Conservation (phyloP, 2,888 invertebrate species). For the Pollenia labialis region DNA sequence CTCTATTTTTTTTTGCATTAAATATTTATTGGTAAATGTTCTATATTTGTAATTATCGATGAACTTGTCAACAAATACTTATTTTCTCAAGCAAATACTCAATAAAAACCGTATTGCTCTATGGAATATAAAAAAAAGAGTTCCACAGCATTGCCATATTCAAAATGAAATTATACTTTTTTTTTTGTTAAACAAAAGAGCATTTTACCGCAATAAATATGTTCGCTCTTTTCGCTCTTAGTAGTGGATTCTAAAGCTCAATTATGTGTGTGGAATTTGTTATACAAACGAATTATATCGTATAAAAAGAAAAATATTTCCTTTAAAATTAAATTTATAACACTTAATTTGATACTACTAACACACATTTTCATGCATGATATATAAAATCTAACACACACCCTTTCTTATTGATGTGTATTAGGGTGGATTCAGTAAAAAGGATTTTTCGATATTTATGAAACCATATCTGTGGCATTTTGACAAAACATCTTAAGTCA, state of each 20-base stretch:
- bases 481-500: too few species aligned
- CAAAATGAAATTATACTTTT: neutral
- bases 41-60: neutral
- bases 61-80: slow-evolving; percentile 27
- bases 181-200: neutral
- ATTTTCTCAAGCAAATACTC: slow-evolving; percentile 2
- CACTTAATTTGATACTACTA: slow-evolving; percentile 63
- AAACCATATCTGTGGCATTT: too few species aligned
- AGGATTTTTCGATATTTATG: too few species aligned
- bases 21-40: neutral
- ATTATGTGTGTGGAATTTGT: slow-evolving; percentile 26
- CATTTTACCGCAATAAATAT: neutral
- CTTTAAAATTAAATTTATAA: slow-evolving; percentile 2
- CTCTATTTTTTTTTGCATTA: neutral
- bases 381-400: slow-evolving; percentile 16
- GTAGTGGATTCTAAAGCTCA: slow-evolving; percentile 7
- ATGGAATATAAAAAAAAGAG: neutral
- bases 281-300: neutral
- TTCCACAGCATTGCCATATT: slow-evolving; percentile 56
- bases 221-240: slow-evolving; percentile 15
- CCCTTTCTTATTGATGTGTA: neutral
- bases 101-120: neutral
- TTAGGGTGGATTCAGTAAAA: neutral
- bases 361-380: slow-evolving; percentile 64
- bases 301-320: neutral